These are phyloP conservation scores for Carcharodon carcharias DNA, from an alignment of 2,797 vertebrate species.

Conservation along the genomic window DNA sequence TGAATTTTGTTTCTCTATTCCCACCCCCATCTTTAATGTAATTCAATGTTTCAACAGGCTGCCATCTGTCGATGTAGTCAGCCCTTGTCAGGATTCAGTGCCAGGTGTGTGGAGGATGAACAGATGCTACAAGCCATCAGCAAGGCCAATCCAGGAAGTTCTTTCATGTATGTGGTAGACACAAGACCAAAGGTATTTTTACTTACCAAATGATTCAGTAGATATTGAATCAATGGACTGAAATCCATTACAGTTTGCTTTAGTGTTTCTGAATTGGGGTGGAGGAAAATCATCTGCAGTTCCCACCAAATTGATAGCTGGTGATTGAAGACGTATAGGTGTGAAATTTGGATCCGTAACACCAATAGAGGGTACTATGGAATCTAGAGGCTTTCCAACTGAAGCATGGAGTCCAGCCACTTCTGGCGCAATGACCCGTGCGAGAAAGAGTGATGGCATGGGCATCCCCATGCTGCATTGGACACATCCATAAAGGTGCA, in stretches of 20 bases:
- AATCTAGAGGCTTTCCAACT: neutral
- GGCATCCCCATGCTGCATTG: too few species aligned
- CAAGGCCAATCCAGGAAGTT: conserved; percentile 61
- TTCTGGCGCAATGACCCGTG: neutral
- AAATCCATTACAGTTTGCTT: neutral
- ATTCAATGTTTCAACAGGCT: conserved; percentile 54
- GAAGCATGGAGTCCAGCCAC: neutral
- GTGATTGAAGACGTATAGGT: neutral
- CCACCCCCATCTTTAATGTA: neutral
- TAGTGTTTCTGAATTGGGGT: neutral
- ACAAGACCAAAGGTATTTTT: conserved; percentile 67
- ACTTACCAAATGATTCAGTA: neutral
- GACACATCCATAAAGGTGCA: neutral
- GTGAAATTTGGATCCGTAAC: neutral
- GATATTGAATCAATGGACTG: neutral
- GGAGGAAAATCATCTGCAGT: neutral
- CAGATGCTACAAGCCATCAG: conserved; percentile 67
- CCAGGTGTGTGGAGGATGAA: conserved; percentile 66
- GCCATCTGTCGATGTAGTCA: conserved; percentile 70
- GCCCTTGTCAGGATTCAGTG: conserved; percentile 63
- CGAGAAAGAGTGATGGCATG: neutral
- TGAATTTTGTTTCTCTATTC: neutral
- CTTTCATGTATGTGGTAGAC: conserved; percentile 74
- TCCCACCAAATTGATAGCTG: neutral
- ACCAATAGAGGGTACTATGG: neutral